Base-by-base conservation (phyloP, 1,140 invertebrate genomes). In the Drosophila neocordata region DNA sequence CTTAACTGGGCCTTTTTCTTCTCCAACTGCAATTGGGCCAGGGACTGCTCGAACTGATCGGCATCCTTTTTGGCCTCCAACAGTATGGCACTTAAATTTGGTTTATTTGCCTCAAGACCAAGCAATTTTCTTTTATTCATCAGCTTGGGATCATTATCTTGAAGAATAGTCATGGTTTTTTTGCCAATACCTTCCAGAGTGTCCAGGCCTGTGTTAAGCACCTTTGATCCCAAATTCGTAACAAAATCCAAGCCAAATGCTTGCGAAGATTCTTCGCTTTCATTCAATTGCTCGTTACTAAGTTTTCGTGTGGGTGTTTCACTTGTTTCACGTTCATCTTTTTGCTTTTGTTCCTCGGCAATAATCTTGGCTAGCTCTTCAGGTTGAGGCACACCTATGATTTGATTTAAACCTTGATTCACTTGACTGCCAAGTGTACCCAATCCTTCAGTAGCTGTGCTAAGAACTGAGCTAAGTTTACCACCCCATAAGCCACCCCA, bases 131-230 rank as follows among this genome's bases (percentile, higher is more conserved):
- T 91, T 81, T 97, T 97, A 88, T 96, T 97, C 58, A 95, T 95
- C 8, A 98, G 92, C 0, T 96, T 96, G 9, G 97, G 97, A 92
- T 98, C 97, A 66, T 96, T 96, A 65, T 98, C 97, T 92, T 97
- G 97, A 1, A 98, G 92, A 2, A 97, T 97, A 90, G 97, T 96
- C 95, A 98, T 97, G 0, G 97, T 98, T 89, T 98, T 98, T 83
- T 98, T 98, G 0, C 97, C 97, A 78, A 98, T 96, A 0, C 95
- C 95, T 91, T 98, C 97, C 58, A 98, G 91, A 0, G 97, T 97
- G 91, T 97, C 97, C 18, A 98, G 92, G 53, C 97, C 96, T 27
- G 96, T 96, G 13, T 94, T 93, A 64, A 98, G 94, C 1, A 98
- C 95, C 93, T 95, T 96, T 34, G 93, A 95, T n/a, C 96, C 95